A percentile compares a stretch with the other conserved stretches of the same genome.
Conservation (phyloP, 2,888 invertebrate species). For the Lithosia quadra region DNA sequence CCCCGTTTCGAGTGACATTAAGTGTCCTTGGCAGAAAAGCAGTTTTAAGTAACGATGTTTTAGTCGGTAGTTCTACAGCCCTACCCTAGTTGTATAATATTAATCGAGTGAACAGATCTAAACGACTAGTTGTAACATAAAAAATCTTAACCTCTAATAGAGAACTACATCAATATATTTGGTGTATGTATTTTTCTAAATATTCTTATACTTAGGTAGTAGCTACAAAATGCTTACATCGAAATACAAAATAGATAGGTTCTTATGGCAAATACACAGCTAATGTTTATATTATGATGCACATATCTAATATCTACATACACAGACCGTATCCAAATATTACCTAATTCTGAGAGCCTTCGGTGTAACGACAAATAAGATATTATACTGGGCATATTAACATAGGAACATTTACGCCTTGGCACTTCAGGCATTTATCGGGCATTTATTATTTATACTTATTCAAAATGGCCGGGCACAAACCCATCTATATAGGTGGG, state of each 20-base stretch:
- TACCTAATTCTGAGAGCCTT: too few species aligned
- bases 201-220: not conserved
- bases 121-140: not conserved
- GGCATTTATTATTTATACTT: too few species aligned
- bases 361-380: not conserved
- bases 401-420: too few species aligned
- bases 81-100: not conserved
- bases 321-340: not conserved
- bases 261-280: not conserved
- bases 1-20: too few species aligned
- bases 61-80: not conserved
- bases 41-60: not conserved
- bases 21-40: too few species aligned
- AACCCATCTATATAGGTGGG: too few species aligned
- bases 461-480: too few species aligned
- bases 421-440: too few species aligned
- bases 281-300: not conserved
- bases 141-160: conserved; percentile 2
- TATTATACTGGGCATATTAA: not conserved
- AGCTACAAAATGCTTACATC: not conserved
- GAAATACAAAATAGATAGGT: not conserved
- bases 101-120: conserved; percentile 4
- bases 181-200: not conserved
- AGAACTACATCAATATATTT: not conserved
- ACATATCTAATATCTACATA: not conserved